Evolutionary conservation across 2,113 vertebrate species (phyloP).

Genomic region (Leptobrachium ailaonicum): DNA sequence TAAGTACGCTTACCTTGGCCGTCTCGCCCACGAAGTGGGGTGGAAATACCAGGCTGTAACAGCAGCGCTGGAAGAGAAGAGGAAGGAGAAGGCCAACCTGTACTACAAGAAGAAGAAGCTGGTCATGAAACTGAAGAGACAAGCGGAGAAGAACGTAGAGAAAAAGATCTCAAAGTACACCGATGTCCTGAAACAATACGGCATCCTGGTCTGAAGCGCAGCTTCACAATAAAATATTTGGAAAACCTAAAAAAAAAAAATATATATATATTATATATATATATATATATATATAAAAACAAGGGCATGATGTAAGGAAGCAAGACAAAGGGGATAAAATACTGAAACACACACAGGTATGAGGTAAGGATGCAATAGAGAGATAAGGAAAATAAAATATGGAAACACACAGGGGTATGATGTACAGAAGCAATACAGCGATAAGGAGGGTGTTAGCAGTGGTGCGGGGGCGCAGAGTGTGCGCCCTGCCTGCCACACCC

Average conservation of each 20-base stretch:
- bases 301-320: too few relatives aligned
- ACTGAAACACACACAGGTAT: too few relatives aligned
- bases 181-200: conserved; percentile 82
- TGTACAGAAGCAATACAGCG: too few relatives aligned
- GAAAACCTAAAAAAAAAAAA: neutral
- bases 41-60: conserved; percentile 94
- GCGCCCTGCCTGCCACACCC: too few relatives aligned
- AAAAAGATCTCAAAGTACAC: conserved; percentile 81
- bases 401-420: too few relatives aligned
- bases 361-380: too few relatives aligned
- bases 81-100: conserved; percentile 85
- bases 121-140: conserved; percentile 74
- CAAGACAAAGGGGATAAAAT: too few relatives aligned
- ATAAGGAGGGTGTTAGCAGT: too few relatives aligned
- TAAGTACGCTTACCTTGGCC: conserved; percentile 88
- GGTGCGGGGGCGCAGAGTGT: too few relatives aligned
- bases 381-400: too few relatives aligned
- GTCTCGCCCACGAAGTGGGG: conserved; percentile 89
- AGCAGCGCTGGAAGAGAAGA: conserved; percentile 85
- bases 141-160: conserved; percentile 53
- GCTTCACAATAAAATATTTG: conserved; percentile 31
- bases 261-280: too few relatives aligned
- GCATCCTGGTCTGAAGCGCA: conserved; percentile 78
- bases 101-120: conserved; percentile 81
- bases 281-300: too few relatives aligned